phyloP scores from a whole-genome alignment of 2,888 invertebrate genomes.

The Melanargia galathea region DNA sequence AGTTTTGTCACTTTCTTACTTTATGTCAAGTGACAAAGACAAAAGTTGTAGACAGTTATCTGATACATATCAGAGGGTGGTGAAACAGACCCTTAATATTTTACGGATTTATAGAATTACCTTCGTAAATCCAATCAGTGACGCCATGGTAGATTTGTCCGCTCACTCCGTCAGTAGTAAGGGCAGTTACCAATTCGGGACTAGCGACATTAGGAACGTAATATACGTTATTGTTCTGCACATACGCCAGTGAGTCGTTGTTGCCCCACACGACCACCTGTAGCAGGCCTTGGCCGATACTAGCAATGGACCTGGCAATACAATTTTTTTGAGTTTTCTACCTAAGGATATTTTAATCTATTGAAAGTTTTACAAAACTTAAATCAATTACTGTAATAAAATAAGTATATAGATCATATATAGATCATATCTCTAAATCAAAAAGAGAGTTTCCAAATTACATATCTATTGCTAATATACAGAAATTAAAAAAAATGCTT shows the following conservation, averaged over 20 bases:
- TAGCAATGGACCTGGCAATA: constrained; percentile 60
- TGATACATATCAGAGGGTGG: too few relatives aligned
- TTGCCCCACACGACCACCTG: constrained; percentile 84
- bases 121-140: constrained; percentile 97
- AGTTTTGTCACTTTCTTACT: too few relatives aligned
- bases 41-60: too few relatives aligned
- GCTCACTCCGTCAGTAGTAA: constrained; percentile 84
- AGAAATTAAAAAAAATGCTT: too few relatives aligned
- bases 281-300: constrained; percentile 79
- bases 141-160: constrained; percentile 90
- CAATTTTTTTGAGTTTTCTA: background rate
- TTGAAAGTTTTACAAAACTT: too few relatives aligned
- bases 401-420: too few relatives aligned
- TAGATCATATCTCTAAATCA: too few relatives aligned
- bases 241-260: constrained; percentile 78
- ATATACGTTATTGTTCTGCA: constrained; percentile 87
- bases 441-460: too few relatives aligned
- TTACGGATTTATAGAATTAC: constrained; percentile 61
- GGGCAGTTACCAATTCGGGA: constrained; percentile 57
- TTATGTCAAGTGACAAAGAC: too few relatives aligned
- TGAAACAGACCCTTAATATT: too few relatives aligned
- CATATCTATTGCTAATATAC: too few relatives aligned
- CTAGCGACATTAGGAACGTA: constrained; percentile 70
- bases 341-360: background rate
- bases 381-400: too few relatives aligned